Percentiles rank a stretch among this genome's conserved stretches.
phyloP scores from a whole-genome alignment of 2,888 invertebrate genomes.

The Meganola albula region DNA sequence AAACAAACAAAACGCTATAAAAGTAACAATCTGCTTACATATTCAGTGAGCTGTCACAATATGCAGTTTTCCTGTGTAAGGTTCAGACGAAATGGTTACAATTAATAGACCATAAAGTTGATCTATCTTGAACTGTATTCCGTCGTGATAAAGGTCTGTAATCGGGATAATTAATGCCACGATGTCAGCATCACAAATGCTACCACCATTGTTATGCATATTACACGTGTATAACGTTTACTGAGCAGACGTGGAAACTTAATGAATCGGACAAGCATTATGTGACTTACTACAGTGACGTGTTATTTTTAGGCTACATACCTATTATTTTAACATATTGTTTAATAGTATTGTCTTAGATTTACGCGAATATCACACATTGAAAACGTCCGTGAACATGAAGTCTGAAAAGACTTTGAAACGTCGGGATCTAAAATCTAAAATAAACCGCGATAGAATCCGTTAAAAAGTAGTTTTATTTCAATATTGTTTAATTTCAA shows the following conservation, averaged over 20 bases:
- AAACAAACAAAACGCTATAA: too few relatives aligned
- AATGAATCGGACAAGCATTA: conserved; percentile 16
- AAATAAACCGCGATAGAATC: too few relatives aligned
- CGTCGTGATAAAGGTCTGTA: conserved; percentile 16
- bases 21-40: too few relatives aligned
- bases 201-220: conserved; percentile 31
- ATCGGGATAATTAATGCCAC: conserved; percentile 23
- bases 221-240: conserved; percentile 29
- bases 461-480: too few relatives aligned
- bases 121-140: conserved; percentile 19
- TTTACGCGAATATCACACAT: too few relatives aligned
- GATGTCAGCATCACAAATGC: conserved; percentile 24
- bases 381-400: too few relatives aligned
- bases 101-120: conserved; percentile 15
- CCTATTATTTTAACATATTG: too few relatives aligned
- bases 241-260: conserved; percentile 14
- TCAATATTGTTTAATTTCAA: too few relatives aligned
- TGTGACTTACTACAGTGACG: conserved; percentile 3
- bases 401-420: too few relatives aligned
- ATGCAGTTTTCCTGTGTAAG: conserved; percentile 15
- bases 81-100: conserved; percentile 17
- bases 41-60: conserved; percentile 19
- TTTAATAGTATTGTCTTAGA: too few relatives aligned
- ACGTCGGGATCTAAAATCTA: too few relatives aligned
- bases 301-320: conserved; percentile 3